Evolutionary conservation across 2,888 invertebrate genomes (phyloP), one percentile per base, ranked within the genome.

Genomic region (Scrobipalpa costella): DNA sequence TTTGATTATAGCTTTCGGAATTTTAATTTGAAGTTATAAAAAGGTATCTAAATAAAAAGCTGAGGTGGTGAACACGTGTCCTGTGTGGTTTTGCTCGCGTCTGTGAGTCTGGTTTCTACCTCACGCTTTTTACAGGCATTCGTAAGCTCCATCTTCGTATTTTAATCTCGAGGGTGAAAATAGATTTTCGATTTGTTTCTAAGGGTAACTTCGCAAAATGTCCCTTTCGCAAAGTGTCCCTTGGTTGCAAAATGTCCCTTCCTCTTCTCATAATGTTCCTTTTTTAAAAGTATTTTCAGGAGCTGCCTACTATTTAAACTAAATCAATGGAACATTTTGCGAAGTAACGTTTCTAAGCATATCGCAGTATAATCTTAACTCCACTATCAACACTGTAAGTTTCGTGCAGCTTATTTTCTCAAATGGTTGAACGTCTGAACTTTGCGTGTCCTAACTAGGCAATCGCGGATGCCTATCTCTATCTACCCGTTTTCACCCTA

Each of bases 21-120:
- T 80, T 81, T 80, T 80, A 81, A 81, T 82, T 79, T 73, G 76
- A 75, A 71, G 74, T 69, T 80, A 78, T 80, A 79, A 79, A 79
- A 83, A 71, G 58, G 15, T 52, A 47, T 67, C 47, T 50, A 62
- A 63, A 52, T 36, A 38, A n/a, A 44, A 44, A 44, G 15, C 44
- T 44, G 5, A 40, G 36, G 11, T 17, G 59, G 66, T 67, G 64
- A 66, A 71, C 71, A 68, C 65, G 69, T 66, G 65, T 66, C 52
- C 57, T 61, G 19, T 57, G 62, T 61, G 33, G 49, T 34, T 47
- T 59, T 21, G 40, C 15, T 50, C 19, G 40, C 47, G 27, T 59
- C 40, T 40, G n/a, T 7, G 15, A 17, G 19, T 44, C 27, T 36
- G 34, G 17, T 57, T 11, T 9, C 36, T 17, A 13, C 15, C 7